These are phyloP conservation scores for Lepidurus arcticus DNA, from an alignment of 1,140 invertebrate genomes.

Conservation along the genomic window DNA sequence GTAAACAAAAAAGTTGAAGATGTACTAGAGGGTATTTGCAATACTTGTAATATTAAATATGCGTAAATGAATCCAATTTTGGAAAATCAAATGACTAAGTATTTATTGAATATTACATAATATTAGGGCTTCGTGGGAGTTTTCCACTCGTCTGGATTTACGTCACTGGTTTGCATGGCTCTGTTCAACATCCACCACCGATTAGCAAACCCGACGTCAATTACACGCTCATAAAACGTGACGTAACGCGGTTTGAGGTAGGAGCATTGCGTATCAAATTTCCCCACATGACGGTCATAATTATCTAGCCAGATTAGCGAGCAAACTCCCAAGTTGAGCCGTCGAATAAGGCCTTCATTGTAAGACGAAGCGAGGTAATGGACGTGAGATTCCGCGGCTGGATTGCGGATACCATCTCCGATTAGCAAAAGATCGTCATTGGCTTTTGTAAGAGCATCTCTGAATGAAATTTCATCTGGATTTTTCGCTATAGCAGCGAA, in stretches of 20 bases:
- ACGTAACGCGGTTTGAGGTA: conserved; percentile 40
- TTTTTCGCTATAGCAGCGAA: conserved; percentile 42
- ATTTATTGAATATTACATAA: neutral
- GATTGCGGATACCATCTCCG: conserved; percentile 43
- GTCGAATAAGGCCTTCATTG: conserved; percentile 41
- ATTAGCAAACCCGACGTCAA: conserved; percentile 46
- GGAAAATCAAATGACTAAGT: conserved; percentile 20
- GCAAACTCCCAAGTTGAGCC: conserved; percentile 42
- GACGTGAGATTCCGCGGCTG: conserved; percentile 39
- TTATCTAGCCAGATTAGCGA: conserved; percentile 44
- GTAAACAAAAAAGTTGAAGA: neutral
- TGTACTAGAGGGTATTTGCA: neutral
- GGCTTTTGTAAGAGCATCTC: conserved; percentile 39
- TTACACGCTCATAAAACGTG: conserved; percentile 40
- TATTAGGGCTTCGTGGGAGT: neutral
- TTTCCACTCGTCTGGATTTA: conserved; percentile 47
- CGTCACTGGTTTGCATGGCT: conserved; percentile 48
- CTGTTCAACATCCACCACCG: conserved; percentile 42
- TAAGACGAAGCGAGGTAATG: conserved; percentile 37
- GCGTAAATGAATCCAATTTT: neutral
- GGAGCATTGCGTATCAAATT: conserved; percentile 45
- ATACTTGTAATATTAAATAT: conserved; percentile 11
- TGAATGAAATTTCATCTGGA: conserved; percentile 43
- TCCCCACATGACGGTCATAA: conserved; percentile 39
- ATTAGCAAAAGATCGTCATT: conserved; percentile 43